These are phyloP conservation scores for Ageneiosus marmoratus DNA, from an alignment of 2,113 vertebrate species.

Conservation along the genomic window DNA sequence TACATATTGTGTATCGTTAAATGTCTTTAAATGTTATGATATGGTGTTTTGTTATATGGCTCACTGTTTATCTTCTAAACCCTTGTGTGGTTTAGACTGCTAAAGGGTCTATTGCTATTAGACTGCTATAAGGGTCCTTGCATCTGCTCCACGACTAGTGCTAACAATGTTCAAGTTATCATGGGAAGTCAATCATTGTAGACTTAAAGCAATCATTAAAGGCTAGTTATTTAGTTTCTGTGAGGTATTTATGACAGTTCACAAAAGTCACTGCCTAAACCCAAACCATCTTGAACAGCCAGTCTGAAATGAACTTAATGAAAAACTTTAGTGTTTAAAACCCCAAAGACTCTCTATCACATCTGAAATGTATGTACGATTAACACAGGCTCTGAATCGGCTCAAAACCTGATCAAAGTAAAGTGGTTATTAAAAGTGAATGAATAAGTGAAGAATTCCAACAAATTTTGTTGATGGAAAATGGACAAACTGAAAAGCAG, in stretches of 20 bases:
- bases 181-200: slow-evolving; percentile 30
- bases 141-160: neutral
- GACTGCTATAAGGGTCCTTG: too few relatives aligned
- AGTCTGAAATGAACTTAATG: slow-evolving; percentile 8
- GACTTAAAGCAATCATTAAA: slow-evolving; percentile 40
- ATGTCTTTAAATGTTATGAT: neutral
- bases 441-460: neutral
- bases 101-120: too few relatives aligned
- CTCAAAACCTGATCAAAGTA: neutral
- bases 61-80: neutral
- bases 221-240: neutral
- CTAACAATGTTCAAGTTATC: slow-evolving; percentile 26
- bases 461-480: neutral
- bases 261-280: neutral
- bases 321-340: neutral
- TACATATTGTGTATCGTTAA: neutral
- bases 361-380: neutral
- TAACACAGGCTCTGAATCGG: neutral
- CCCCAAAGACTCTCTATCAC: neutral
- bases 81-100: neutral
- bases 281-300: slow-evolving; percentile 4
- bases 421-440: neutral
- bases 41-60: too few relatives aligned
- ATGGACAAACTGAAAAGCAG: too few relatives aligned
- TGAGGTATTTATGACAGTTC: slow-evolving; percentile 12